A percentile compares a stretch with the other conserved stretches of the same genome.
These are phyloP conservation scores for Cephus cinctus DNA, from an alignment of 1,140 invertebrate species.

Conservation along the genomic window DNA sequence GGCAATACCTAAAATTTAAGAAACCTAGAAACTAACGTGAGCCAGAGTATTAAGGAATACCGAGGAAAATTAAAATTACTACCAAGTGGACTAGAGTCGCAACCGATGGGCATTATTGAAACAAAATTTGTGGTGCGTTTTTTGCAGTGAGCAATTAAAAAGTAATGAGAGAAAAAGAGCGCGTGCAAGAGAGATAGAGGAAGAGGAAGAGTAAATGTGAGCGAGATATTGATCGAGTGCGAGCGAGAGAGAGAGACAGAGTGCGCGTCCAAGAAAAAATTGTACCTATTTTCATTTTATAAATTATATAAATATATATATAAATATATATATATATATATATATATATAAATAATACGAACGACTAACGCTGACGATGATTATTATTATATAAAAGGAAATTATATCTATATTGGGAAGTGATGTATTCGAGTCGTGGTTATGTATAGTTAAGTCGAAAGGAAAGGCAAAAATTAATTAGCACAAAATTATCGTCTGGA, in stretches of 20 bases:
- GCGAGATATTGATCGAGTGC: too few species aligned
- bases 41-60: too few species aligned
- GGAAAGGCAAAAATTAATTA: constrained; percentile 45
- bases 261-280: constrained; percentile 57
- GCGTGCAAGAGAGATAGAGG: too few species aligned
- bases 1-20: too few species aligned
- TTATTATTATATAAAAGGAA: constrained; percentile 48
- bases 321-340: constrained; percentile 51
- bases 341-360: neutral
- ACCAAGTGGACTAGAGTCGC: constrained; percentile 58
- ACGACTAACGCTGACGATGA: constrained; percentile 50
- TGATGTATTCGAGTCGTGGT: constrained; percentile 56
- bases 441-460: constrained; percentile 54
- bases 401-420: constrained; percentile 57
- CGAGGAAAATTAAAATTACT: constrained; percentile 32
- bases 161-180: too few species aligned
- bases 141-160: constrained; percentile 51
- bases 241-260: too few species aligned
- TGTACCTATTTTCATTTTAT: constrained; percentile 59
- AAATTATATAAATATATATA: constrained; percentile 52
- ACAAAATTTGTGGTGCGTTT: constrained; percentile 53
- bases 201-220: too few species aligned
- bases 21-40: too few species aligned
- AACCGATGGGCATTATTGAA: constrained; percentile 58
- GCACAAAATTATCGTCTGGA: constrained; percentile 24